phyloP scores from a whole-genome alignment of 2,888 invertebrate species.

The Tipula vernalis region DNA sequence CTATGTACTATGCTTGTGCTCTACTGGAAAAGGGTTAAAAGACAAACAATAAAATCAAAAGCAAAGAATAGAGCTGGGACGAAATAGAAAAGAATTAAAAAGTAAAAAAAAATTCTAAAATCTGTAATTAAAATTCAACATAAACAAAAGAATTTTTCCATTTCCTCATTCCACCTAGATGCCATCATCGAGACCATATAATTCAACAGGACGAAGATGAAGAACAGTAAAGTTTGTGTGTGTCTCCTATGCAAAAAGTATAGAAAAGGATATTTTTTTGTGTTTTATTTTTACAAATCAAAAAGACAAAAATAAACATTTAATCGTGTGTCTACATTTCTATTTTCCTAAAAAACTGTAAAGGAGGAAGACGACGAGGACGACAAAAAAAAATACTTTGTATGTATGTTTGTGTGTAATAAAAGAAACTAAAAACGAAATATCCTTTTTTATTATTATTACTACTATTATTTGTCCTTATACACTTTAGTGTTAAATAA shows the following conservation, averaged over 20 bases:
- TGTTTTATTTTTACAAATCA: background rate
- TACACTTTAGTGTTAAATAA: constrained; percentile 4
- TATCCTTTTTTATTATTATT: background rate
- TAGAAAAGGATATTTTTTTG: background rate
- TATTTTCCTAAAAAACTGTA: background rate
- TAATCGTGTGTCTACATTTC: background rate
- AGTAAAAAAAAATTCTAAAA: background rate
- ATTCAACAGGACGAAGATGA: background rate
- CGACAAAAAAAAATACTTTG: background rate
- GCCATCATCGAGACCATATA: background rate
- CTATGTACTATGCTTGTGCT: background rate
- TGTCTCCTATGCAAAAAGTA: background rate
- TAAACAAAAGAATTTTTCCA: constrained; percentile 4
- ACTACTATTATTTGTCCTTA: background rate
- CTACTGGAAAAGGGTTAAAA: background rate
- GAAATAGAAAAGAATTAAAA: background rate
- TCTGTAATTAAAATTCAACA: background rate
- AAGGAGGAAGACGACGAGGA: background rate
- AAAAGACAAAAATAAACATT: background rate
- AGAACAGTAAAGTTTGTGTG: background rate
- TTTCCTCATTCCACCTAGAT: background rate
- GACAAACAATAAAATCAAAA: background rate
- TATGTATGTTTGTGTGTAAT: background rate
- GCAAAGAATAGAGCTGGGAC: background rate
- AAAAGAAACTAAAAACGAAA: background rate